Base-by-base conservation (phyloP, 2,888 invertebrate genomes). In the Hyalella azteca region DNA sequence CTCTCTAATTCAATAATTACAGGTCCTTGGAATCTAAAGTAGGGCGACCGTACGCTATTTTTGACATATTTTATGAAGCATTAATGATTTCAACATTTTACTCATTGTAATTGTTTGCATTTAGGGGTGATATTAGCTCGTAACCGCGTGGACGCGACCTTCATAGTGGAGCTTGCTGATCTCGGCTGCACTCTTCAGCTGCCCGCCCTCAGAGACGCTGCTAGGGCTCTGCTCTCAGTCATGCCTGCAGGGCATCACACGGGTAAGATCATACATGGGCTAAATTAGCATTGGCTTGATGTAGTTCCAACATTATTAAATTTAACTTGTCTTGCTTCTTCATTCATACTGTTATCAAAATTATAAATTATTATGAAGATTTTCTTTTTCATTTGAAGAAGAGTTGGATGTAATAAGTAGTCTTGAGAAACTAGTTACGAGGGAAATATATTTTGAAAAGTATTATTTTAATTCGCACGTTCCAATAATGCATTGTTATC, bases 111-210 rank as follows among this genome's bases (percentile, higher is more conserved):
- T 79, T 49, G 4, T 4, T 22, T 7, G 0, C 54, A n/a, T n/a
- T n/a, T n/a, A 73, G 87, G 88, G 15, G 88, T 93, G 93, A 89
- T 95, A 77, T 95, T 97, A 90, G 93, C 97, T 0, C 92, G 93
- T 89, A 92, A 93, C 86, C 91, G 92, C 59, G 91, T 92, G 87
- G 93, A 94, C 87, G 91, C 92, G 49, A 92, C 92, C 81, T 95
- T 95, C 88, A 93, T 95, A 85, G 40, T 86, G 85, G 94, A 95
- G 88, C 89, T 97, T 86, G 94, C 95, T 86, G 95, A 96, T 87
- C 89, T 96, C 86, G 97, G 97, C 66, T 94, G 95, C 87, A 91
- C 92, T 78, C 90, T 96, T 86, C 92, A 92, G 85, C 93, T 95
- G 86, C 91, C 93, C 26, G 92, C 92, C 80, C 89, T 98, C 85